Conservation (phyloP, 2,888 invertebrate genomes). For the Drosophila crucigera region DNA sequence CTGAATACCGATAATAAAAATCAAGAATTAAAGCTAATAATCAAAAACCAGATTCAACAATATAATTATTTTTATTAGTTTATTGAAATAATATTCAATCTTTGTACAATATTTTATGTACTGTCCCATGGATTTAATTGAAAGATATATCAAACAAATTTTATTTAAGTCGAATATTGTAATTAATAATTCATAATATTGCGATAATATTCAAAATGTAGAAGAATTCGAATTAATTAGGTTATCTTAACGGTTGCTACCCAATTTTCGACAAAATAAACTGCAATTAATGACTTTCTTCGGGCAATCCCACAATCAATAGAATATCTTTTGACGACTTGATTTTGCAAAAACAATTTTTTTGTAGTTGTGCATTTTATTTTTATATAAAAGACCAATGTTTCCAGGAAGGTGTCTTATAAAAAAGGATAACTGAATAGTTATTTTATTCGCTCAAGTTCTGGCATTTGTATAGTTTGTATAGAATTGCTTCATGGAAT, state of each 20-base stretch:
- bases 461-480: conserved; percentile 13
- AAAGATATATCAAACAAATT: neutral
- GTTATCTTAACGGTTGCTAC: neutral
- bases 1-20: neutral
- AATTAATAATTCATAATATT: neutral
- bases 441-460: conserved; percentile 24
- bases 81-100: neutral
- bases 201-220: neutral
- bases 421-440: conserved; percentile 19
- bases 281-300: conserved; percentile 7
- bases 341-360: conserved; percentile 7
- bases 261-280: neutral
- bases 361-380: neutral
- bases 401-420: conserved; percentile 24
- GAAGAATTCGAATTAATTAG: too few relatives aligned
- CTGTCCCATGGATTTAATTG: neutral
- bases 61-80: neutral
- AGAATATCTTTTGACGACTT: conserved; percentile 14
- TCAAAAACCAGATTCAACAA: neutral
- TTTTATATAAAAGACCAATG: conserved; percentile 12
- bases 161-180: neutral
- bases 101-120: neutral
- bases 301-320: neutral
- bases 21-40: neutral
- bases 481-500: conserved; percentile 55